A percentile compares a stretch with the other conserved stretches of the same genome.
Conservation (phyloP, 1,140 invertebrate species). For the Drosophila arizonae region DNA sequence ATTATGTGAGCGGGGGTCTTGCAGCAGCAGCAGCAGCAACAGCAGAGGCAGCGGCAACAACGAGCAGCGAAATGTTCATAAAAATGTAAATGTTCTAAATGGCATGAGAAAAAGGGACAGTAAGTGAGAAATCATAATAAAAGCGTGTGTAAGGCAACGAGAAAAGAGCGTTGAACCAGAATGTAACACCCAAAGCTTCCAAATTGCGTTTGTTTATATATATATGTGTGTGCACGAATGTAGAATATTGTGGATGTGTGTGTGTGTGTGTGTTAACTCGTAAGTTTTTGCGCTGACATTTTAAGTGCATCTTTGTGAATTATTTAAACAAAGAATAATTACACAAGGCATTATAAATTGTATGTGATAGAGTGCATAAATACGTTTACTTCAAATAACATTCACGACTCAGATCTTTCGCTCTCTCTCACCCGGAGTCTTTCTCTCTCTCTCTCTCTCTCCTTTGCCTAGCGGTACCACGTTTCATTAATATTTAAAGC, state of each 20-base stretch:
- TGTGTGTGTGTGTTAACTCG: constrained; percentile 44
- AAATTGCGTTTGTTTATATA: constrained; percentile 21
- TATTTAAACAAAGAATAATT: constrained; percentile 81
- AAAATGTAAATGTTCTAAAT: constrained; percentile 79
- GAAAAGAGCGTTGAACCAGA: constrained; percentile 17
- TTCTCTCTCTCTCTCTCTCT: not conserved
- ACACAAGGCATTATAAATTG: constrained; percentile 68
- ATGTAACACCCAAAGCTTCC: constrained; percentile 53
- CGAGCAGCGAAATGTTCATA: constrained; percentile 71
- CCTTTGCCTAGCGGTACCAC: not conserved
- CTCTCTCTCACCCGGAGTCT: not conserved
- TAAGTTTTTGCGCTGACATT: constrained; percentile 76
- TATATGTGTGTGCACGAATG: not conserved
- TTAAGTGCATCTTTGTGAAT: constrained; percentile 78
- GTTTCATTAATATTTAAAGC: not conserved
- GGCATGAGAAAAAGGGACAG: constrained; percentile 37
- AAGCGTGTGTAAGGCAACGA: constrained; percentile 35
- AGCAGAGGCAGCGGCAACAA: constrained; percentile 27
- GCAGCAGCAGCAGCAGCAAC: constrained; percentile 11
- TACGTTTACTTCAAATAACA: constrained; percentile 38
- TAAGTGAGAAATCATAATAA: constrained; percentile 70
- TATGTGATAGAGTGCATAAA: constrained; percentile 70
- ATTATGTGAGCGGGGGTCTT: constrained; percentile 56
- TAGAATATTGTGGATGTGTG: constrained; percentile 7
- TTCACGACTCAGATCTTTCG: too few species aligned